Evolutionary conservation across 2,888 invertebrate species (phyloP).

Genomic region (Plutella xylostella): DNA sequence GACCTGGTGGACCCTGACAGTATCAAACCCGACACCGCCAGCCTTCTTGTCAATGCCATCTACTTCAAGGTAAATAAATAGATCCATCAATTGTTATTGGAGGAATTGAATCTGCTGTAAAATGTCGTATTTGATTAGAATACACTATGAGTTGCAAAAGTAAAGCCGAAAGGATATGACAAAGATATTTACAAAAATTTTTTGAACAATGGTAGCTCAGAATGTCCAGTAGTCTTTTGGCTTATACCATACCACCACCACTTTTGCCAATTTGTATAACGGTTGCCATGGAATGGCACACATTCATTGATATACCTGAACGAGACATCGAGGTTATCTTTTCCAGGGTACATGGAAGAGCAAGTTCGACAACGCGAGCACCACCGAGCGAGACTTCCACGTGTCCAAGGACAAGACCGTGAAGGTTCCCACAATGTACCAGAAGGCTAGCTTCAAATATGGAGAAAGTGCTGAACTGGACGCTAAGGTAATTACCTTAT

Average conservation of each 20-base stretch:
- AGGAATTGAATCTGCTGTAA: too few relatives aligned
- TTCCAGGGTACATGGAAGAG: slow-evolving; percentile 73
- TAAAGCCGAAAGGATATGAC: too few relatives aligned
- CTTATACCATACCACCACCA: too few relatives aligned
- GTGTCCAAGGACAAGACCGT: slow-evolving; percentile 60
- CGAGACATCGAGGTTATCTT: background rate
- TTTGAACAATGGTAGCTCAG: too few relatives aligned
- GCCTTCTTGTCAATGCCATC: slow-evolving; percentile 85
- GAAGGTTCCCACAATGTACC: slow-evolving; percentile 77
- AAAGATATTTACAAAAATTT: too few relatives aligned
- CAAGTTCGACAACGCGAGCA: slow-evolving; percentile 69
- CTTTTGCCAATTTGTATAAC: too few relatives aligned
- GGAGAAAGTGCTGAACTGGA: slow-evolving; percentile 37
- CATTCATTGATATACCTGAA: too few relatives aligned
- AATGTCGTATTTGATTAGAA: too few relatives aligned
- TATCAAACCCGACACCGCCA: slow-evolving; percentile 63
- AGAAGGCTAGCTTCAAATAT: slow-evolving; percentile 49
- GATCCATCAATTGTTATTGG: background rate
- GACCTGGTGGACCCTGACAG: slow-evolving; percentile 69
- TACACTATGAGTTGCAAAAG: too few relatives aligned
- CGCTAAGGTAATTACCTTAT: slow-evolving; percentile 42
- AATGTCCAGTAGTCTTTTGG: too few relatives aligned
- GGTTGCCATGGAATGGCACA: too few relatives aligned
- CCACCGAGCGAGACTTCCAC: slow-evolving; percentile 73
- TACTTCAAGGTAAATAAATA: slow-evolving; percentile 77